These are phyloP conservation scores for Trissolcus japonicus DNA, from an alignment of 2,888 invertebrate genomes.

Conservation along the genomic window DNA sequence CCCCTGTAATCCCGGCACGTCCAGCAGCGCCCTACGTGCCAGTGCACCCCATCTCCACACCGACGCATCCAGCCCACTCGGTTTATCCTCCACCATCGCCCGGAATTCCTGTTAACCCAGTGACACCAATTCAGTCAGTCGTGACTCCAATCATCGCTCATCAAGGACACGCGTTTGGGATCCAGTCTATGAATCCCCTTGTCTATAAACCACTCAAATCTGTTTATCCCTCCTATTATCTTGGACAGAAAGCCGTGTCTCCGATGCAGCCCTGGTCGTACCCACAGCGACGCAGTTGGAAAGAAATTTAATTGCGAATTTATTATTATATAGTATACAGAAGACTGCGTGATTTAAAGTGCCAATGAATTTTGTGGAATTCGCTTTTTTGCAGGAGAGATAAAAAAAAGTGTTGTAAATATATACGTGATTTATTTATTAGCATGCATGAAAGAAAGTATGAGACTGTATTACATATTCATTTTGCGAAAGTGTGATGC, in stretches of 20 bases:
- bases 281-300: no score
- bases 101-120: constrained; percentile 58
- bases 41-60: constrained; percentile 45
- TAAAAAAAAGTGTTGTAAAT: constrained; percentile 18
- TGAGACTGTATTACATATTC: constrained; percentile 2
- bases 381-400: not conserved
- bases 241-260: constrained; percentile 64
- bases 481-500: not conserved
- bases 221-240: constrained; percentile 70
- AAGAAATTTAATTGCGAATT: no score
- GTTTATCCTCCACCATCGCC: constrained; percentile 59
- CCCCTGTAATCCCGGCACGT: constrained; percentile 47
- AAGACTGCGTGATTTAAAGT: constrained; percentile 13
- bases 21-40: constrained; percentile 53
- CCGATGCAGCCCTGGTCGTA: constrained; percentile 69
- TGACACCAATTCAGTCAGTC: constrained; percentile 55
- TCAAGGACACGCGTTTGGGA: constrained; percentile 62
- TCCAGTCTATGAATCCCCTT: constrained; percentile 62
- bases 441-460: not conserved
- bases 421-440: constrained; percentile 21
- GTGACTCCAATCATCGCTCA: constrained; percentile 53
- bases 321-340: no score
- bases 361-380: constrained; percentile 12
- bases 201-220: constrained; percentile 69
- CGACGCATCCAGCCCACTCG: constrained; percentile 53